Conservation (phyloP, 1,140 invertebrate genomes). For the Drosophila setifemur region DNA sequence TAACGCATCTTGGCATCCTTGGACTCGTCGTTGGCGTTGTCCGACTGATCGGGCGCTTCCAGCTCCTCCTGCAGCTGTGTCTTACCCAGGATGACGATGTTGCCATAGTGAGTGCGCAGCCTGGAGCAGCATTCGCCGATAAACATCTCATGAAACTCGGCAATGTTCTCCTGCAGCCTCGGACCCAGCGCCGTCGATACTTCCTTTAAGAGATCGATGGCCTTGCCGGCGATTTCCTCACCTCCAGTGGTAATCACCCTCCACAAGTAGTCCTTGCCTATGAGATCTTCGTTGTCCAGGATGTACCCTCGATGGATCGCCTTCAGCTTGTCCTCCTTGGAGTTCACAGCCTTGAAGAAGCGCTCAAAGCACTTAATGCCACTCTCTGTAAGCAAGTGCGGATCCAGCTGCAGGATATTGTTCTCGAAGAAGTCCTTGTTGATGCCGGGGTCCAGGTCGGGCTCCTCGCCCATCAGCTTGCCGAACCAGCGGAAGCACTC, state of each 20-base stretch:
- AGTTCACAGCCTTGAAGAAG: conserved; percentile 98
- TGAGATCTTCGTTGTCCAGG: conserved; percentile 94
- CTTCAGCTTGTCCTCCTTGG: conserved; percentile 96
- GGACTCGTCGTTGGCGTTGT: conserved; percentile 60
- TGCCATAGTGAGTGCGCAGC: conserved; percentile 91
- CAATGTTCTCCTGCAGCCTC: conserved; percentile 86
- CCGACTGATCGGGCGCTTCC: conserved; percentile 63
- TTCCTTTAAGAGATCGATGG: conserved; percentile 95
- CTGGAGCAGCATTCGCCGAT: conserved; percentile 95
- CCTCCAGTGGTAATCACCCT: conserved; percentile 93
- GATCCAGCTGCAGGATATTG: conserved; percentile 96
- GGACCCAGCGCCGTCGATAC: conserved; percentile 97
- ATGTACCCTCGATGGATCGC: conserved; percentile 91
- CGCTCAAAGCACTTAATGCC: conserved; percentile 94
- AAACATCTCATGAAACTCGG: conserved; percentile 95
- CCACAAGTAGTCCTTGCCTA: conserved; percentile 98
- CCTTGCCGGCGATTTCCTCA: conserved; percentile 95
- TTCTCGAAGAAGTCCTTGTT: conserved; percentile 98
- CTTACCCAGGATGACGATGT: conserved; percentile 83
- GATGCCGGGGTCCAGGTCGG: conserved; percentile 97
- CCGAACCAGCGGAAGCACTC: conserved; percentile 99
- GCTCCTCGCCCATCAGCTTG: conserved; percentile 98
- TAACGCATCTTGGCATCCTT: conserved; percentile 78
- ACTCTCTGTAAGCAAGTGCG: conserved; percentile 95
- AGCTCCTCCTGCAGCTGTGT: conserved; percentile 71